These are phyloP conservation scores for Aethina tumida DNA, from an alignment of 1,140 invertebrate genomes.

Conservation along the genomic window DNA sequence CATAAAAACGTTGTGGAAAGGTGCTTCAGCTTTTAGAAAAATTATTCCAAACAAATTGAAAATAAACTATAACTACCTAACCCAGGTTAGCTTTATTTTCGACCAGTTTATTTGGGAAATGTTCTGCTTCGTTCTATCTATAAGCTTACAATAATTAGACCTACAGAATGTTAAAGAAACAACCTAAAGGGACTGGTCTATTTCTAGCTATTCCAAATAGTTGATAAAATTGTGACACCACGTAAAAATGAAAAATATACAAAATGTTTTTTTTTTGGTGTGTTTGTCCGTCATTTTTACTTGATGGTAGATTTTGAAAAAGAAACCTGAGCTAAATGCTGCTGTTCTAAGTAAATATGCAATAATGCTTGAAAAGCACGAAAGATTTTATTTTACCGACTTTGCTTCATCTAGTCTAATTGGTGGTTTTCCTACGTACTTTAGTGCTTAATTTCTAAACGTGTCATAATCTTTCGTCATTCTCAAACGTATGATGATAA, in stretches of 20 bases:
- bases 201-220: slow-evolving; percentile 6
- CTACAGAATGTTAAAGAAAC: no score
- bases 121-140: no score
- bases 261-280: slow-evolving; percentile 7
- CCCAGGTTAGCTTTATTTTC: slow-evolving; percentile 25
- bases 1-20: background rate
- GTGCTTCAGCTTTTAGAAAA: no score
- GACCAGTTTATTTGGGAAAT: no score
- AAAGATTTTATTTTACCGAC: background rate
- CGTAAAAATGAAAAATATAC: slow-evolving; percentile 6
- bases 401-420: background rate
- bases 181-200: no score
- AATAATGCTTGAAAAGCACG: slow-evolving; percentile 1
- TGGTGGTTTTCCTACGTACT: background rate
- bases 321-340: slow-evolving; percentile 29
- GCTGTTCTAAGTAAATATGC: background rate
- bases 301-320: no score
- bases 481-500: slow-evolving; percentile 1
- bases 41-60: no score
- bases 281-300: background rate
- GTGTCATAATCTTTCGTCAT: background rate
- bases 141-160: no score
- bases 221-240: slow-evolving; percentile 7
- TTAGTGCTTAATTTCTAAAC: slow-evolving; percentile 2
- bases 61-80: slow-evolving; percentile 21